Evolutionary conservation across 2,113 vertebrate species (phyloP).

Genomic region (Anhinga rufa): DNA sequence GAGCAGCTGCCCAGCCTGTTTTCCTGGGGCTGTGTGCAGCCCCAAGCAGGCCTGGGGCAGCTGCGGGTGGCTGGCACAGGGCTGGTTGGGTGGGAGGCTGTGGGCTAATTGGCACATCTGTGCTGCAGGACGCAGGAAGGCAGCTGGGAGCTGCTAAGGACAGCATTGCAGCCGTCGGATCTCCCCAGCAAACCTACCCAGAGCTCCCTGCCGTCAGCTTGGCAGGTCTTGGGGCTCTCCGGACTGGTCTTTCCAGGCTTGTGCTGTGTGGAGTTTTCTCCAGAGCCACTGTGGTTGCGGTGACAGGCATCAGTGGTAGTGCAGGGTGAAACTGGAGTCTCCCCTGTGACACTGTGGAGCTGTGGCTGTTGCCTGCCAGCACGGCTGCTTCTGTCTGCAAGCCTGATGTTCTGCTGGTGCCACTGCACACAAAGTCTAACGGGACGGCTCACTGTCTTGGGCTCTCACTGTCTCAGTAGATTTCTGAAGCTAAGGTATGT

Average conservation of each 20-base stretch:
- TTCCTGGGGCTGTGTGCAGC: background rate
- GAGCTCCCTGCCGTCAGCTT: background rate
- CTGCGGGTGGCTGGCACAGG: rapidly evolving
- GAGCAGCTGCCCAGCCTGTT: background rate
- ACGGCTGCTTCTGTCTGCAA: background rate
- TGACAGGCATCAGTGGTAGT: background rate
- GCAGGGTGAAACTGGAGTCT: background rate
- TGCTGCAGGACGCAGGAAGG: background rate
- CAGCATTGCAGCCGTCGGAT: rapidly evolving
- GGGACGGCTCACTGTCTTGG: background rate
- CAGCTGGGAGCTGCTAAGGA: background rate
- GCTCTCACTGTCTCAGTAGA: background rate
- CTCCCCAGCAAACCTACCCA: background rate
- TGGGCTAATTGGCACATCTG: background rate
- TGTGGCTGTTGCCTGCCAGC: background rate
- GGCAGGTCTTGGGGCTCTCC: background rate
- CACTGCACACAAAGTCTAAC: rapidly evolving
- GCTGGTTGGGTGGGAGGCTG: background rate
- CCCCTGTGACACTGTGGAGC: background rate
- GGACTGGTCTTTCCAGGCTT: background rate
- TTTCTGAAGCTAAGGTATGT: background rate
- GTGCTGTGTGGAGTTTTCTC: background rate
- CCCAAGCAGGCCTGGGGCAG: rapidly evolving
- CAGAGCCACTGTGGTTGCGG: background rate
- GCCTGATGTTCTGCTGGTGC: background rate